These are phyloP conservation scores for Drosophila meridiana DNA, from an alignment of 2,888 invertebrate genomes.

Conservation along the genomic window DNA sequence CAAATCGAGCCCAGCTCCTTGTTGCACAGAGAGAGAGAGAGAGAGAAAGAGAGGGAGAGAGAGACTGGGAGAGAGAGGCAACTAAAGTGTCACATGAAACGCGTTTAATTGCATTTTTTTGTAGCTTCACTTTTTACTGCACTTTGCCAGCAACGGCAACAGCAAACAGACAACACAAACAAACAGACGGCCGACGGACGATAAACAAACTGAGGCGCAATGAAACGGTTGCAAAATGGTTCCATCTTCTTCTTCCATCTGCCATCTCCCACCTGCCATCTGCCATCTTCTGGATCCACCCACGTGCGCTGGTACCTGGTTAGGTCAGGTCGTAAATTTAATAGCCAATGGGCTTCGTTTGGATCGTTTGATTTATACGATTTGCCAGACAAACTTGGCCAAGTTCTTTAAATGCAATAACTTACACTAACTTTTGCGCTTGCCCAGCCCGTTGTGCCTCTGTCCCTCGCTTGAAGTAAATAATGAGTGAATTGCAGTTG, in stretches of 20 bases:
- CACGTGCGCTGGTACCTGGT: not conserved
- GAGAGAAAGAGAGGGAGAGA: conserved; percentile 6
- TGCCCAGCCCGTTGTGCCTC: not conserved
- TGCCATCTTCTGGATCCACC: not conserved
- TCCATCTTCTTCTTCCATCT: conserved; percentile 23
- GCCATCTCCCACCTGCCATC: conserved; percentile 17
- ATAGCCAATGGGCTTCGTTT: conserved; percentile 63
- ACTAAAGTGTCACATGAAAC: conserved; percentile 74
- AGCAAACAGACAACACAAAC: conserved; percentile 37
- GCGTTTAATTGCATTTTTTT: conserved; percentile 72
- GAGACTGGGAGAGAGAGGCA: conserved; percentile 11
- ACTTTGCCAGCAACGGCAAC: conserved; percentile 38
- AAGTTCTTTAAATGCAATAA: conserved; percentile 41
- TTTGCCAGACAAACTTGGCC: conserved; percentile 38
- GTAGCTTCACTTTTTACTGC: conserved; percentile 40
- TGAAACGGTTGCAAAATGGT: conserved; percentile 52
- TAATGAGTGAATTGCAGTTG: not conserved
- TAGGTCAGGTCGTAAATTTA: conserved; percentile 65
- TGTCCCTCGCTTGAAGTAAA: not conserved
- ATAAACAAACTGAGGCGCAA: conserved; percentile 45
- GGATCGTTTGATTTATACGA: conserved; percentile 53
- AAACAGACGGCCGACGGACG: conserved; percentile 24
- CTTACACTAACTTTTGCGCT: conserved; percentile 18
- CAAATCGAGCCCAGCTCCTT: conserved; percentile 26
- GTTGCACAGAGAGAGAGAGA: conserved; percentile 4